Evolutionary conservation across 2,888 invertebrate species (phyloP), one percentile per base, ranked within the genome.

Genomic region (Callinectes sapidus): DNA sequence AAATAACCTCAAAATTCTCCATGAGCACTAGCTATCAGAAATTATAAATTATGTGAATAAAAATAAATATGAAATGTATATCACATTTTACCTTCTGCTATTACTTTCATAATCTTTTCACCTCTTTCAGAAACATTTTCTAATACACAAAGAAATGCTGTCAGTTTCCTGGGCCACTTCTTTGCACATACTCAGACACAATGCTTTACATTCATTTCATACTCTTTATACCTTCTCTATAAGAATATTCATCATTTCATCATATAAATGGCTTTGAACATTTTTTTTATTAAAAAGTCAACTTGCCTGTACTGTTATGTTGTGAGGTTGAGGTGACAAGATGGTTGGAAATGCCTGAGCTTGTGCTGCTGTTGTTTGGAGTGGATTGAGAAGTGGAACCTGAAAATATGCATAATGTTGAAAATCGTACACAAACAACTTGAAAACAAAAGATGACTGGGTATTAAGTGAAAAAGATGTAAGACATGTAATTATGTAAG

Each of bases 361-460:
- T 95, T 39, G 96, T 95, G 89, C 96, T 96, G 95, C 96, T 96
- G 95, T 96, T 96, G 95, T 96, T 96, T 95, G 96, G 96, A 95
- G 96, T 96, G 95, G 95, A 93, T 92, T 95, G 95, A 90, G 95
- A 94, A 35, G 95, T 94, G 91, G 94, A 90, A 91, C 94, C 95
- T 93, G 93, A n/a, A 87, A 35, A 89, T 87, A n/a, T 1, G 54
- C 8, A 42, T 23, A 5, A 35, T 39, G 10, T 61, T 89, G 23
- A 61, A 14, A 61, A 16, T 55, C 18, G 8, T 81, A 39, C 35
- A 39, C n/a, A 77, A 54, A 16, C 28, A 86, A 35, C 39, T 86
- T 39, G 10, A 39, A 32, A 2, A 23, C 61, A 61, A 48, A 48
- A 0, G 48, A 48, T 48, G 48, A 0, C 10, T 6, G 48, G 8